These are phyloP conservation scores for Oreocharis arfaki DNA, from an alignment of 2,113 vertebrate species.

Conservation along the genomic window DNA sequence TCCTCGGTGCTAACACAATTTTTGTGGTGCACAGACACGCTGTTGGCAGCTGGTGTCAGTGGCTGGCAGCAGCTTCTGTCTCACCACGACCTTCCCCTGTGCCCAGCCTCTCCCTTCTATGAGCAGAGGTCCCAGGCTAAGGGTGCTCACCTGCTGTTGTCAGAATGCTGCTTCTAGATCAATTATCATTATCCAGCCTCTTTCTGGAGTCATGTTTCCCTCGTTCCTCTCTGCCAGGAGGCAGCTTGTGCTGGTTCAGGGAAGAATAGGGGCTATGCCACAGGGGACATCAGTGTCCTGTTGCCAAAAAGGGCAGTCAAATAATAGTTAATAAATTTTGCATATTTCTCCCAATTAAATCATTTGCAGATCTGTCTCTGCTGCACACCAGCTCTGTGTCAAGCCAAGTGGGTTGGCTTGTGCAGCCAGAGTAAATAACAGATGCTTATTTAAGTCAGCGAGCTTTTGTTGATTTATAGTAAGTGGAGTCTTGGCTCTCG, in stretches of 20 bases:
- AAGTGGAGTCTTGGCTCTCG: background rate
- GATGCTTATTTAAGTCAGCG: background rate
- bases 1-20: background rate
- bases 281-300: background rate
- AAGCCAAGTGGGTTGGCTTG: background rate
- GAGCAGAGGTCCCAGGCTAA: background rate
- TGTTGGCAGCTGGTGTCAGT: fast-evolving
- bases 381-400: background rate
- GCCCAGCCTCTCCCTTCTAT: background rate
- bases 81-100: fast-evolving
- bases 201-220: fast-evolving
- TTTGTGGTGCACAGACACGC: background rate
- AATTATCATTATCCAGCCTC: background rate
- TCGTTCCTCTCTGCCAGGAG: background rate
- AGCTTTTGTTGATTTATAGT: constrained; percentile 10
- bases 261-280: background rate
- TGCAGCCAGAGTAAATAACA: constrained; percentile 23
- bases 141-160: background rate
- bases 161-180: background rate
- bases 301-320: background rate
- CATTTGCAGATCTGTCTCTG: background rate
- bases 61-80: background rate
- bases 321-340: background rate
- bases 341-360: background rate
- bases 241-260: background rate